Evolutionary conservation across 2,888 invertebrate genomes (phyloP), one percentile per base, ranked within the genome.

Genomic region (Oscheius sp.): DNA sequence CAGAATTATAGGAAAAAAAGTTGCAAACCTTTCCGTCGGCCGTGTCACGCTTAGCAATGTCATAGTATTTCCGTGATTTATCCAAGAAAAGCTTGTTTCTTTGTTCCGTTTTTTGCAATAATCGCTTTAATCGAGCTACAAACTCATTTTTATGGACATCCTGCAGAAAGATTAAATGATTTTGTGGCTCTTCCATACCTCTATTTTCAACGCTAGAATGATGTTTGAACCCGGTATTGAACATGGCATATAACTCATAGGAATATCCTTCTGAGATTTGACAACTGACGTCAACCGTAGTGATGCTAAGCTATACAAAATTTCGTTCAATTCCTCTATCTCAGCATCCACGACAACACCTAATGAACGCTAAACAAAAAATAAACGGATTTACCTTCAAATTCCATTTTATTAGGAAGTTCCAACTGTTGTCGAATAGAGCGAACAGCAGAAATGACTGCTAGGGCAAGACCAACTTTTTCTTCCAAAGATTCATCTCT

Each of bases 401-500:
- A 83, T 35, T 66, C 61, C 53, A 80, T 53, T 41, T 74, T 79
- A 13, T 46, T 58, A 1, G 81, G 75, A 3, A 83, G 45, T 43
- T 76, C 64, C 7, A 82, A 71, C n/a, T 78, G 74, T 35, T 77
- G 74, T 12, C 79, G 72, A 0, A 77, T 56, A 9, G 79, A 79
- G 61, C 83, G 69, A 1, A 76, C 74, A 0, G 77, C 71, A 0
- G 78, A 58, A 35, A 76, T 74, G 0, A 74, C 72, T 13, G 82
- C 76, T 13, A 82, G 73, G 18, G 78, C 41, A 21, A 77, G 18
- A 41, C 73, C 49, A 76, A 83, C 76, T 0, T 63, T 43, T n/a
- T 72, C 52, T 58, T 82, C 81, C 23, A 83, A 70, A 12, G 76
- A 79, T 25, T 73, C 73, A 52, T 81, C 75, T 13, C 76, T 56